Percentiles rank a stretch among this genome's conserved stretches.
These are phyloP conservation scores for Eidolon dupreanum DNA, from an alignment of 2,797 vertebrate species.

Conservation along the genomic window DNA sequence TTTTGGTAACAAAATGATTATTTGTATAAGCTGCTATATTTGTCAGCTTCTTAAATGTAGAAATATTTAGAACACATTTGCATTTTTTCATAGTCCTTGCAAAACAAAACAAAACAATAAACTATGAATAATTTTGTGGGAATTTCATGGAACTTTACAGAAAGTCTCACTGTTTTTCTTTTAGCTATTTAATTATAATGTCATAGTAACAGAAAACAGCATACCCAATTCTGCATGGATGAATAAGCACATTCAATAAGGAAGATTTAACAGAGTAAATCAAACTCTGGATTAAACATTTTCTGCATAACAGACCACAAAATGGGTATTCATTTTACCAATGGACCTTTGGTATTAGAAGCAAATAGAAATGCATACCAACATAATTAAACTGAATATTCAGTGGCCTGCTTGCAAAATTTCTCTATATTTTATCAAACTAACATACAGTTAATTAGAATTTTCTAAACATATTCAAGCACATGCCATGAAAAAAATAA, in stretches of 20 bases:
- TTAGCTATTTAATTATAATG: slow-evolving; percentile 87
- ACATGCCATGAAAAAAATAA: slow-evolving; percentile 53
- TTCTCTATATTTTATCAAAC: slow-evolving; percentile 81
- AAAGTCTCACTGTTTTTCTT: slow-evolving; percentile 82
- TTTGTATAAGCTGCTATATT: slow-evolving; percentile 68
- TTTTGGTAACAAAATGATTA: slow-evolving; percentile 78
- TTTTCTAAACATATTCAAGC: slow-evolving; percentile 71
- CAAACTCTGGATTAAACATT: slow-evolving; percentile 89
- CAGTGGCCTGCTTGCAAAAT: slow-evolving; percentile 79
- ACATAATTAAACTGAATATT: slow-evolving; percentile 85
- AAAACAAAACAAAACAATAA: slow-evolving; percentile 61
- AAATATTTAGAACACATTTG: slow-evolving; percentile 56
- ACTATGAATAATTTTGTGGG: slow-evolving; percentile 82
- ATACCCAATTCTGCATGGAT: slow-evolving; percentile 86
- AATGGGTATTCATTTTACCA: slow-evolving; percentile 88
- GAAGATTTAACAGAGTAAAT: slow-evolving; percentile 89
- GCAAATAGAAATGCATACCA: slow-evolving; percentile 84
- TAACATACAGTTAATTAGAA: slow-evolving; percentile 79
- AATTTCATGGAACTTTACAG: slow-evolving; percentile 83
- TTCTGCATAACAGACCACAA: slow-evolving; percentile 90
- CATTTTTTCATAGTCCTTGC: slow-evolving; percentile 56
- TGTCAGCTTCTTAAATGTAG: slow-evolving; percentile 57
- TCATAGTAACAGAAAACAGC: slow-evolving; percentile 88
- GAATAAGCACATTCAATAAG: slow-evolving; percentile 88
- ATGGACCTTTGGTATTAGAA: slow-evolving; percentile 83